Percentiles rank a stretch among this genome's conserved stretches.
These are phyloP conservation scores for Cuniculus paca DNA, from an alignment of 2,797 vertebrate species.

Conservation along the genomic window DNA sequence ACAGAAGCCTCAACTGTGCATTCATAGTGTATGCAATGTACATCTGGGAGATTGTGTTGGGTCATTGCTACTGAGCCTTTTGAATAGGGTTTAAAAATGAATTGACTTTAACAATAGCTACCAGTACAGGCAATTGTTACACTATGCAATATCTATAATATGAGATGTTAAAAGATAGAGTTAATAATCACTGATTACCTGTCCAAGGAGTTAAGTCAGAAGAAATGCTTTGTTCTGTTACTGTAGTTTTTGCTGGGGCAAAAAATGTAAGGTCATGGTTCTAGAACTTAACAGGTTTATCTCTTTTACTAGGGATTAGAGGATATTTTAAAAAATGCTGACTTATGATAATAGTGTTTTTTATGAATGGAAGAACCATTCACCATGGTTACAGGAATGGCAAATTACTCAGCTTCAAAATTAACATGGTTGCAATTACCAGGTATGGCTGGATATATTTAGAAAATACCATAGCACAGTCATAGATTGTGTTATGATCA, in stretches of 20 bases:
- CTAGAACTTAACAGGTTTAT: neutral
- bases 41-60: neutral
- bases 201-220: neutral
- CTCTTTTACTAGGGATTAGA: neutral
- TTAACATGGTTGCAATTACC: neutral
- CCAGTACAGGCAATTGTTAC: neutral
- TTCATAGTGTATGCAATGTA: neutral
- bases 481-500: neutral
- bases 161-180: neutral
- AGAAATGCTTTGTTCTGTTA: neutral
- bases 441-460: neutral
- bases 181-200: neutral
- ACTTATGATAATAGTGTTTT: neutral
- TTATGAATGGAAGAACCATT: neutral
- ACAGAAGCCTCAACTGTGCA: neutral
- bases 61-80: neutral
- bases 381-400: neutral
- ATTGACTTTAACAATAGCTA: neutral
- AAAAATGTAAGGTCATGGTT: neutral
- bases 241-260: neutral
- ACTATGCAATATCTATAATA: neutral
- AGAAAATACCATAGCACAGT: neutral
- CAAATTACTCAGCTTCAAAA: slow-evolving; percentile 41
- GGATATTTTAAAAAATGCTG: neutral
- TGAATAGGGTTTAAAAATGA: neutral